Conservation (phyloP, 2,888 invertebrate species). For the Platycheirus albimanus region DNA sequence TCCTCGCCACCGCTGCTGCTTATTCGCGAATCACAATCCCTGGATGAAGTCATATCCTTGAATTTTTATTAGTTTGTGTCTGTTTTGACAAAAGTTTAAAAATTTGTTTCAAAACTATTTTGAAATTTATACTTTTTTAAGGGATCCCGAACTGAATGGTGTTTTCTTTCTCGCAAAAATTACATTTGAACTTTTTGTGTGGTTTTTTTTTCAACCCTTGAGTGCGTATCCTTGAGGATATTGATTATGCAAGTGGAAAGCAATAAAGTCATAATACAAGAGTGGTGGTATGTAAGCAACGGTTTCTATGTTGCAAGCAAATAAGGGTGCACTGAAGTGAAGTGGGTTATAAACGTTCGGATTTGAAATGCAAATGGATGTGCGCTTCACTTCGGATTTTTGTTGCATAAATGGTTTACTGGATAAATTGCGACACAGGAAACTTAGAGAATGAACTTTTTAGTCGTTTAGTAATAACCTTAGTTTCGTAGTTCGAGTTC, state of each 20-base stretch:
- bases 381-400: too few species aligned
- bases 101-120: neutral
- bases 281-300: constrained; percentile 41
- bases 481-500: too few species aligned
- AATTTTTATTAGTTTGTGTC: neutral
- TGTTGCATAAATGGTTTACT: too few species aligned
- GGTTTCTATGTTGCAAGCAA: constrained; percentile 54
- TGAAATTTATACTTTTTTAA: constrained; percentile 10
- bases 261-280: neutral
- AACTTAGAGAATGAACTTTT: too few species aligned
- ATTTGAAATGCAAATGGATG: neutral
- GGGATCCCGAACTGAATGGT: neutral
- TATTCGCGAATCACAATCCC: neutral
- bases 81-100: constrained; percentile 18
- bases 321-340: neutral
- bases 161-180: neutral
- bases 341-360: neutral
- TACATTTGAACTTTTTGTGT: neutral
- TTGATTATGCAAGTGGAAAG: constrained; percentile 60
- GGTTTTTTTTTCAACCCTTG: neutral
- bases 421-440: too few species aligned
- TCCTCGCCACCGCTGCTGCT: constrained; percentile 62
- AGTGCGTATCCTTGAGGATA: constrained; percentile 65
- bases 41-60: constrained; percentile 32
- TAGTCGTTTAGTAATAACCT: too few species aligned